A percentile compares a stretch with the other conserved stretches of the same genome.
These are phyloP conservation scores for Rhynchopsitta pachyrhyncha DNA, from an alignment of 2,113 vertebrate species.

Conservation along the genomic window DNA sequence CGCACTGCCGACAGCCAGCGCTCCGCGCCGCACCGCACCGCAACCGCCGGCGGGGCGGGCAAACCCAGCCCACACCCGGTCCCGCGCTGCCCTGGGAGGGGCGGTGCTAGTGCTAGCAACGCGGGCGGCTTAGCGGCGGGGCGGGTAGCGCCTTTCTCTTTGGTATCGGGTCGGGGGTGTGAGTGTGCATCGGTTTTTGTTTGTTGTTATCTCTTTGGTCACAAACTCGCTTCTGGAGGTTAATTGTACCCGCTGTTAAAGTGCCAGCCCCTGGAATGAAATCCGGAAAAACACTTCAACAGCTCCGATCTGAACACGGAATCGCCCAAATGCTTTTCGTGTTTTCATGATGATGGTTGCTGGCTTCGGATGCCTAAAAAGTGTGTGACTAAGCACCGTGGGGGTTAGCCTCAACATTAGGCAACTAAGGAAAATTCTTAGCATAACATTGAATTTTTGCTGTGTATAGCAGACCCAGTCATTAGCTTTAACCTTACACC, in stretches of 20 bases:
- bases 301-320: rapidly evolving
- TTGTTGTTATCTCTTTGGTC: neutral
- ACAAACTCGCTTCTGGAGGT: neutral
- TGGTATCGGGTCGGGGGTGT: rapidly evolving
- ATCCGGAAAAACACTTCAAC: neutral
- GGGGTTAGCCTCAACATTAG: neutral
- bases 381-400: neutral
- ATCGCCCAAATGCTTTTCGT: neutral
- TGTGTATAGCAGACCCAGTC: rapidly evolving
- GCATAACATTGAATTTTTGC: rapidly evolving
- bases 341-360: neutral
- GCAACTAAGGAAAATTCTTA: neutral
- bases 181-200: rapidly evolving
- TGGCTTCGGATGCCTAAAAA: neutral
- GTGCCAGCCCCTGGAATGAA: neutral
- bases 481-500: neutral
- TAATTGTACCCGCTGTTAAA: neutral
- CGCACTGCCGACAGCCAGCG: neutral
- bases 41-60: neutral
- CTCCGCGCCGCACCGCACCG: neutral
- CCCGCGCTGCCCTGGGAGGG: neutral
- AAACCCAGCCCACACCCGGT: neutral
- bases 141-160: neutral
- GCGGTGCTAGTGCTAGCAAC: neutral
- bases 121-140: neutral